Conservation (phyloP, 35 echinoderm and acorn worm species). For the Heliocidaris erythrogramma region DNA sequence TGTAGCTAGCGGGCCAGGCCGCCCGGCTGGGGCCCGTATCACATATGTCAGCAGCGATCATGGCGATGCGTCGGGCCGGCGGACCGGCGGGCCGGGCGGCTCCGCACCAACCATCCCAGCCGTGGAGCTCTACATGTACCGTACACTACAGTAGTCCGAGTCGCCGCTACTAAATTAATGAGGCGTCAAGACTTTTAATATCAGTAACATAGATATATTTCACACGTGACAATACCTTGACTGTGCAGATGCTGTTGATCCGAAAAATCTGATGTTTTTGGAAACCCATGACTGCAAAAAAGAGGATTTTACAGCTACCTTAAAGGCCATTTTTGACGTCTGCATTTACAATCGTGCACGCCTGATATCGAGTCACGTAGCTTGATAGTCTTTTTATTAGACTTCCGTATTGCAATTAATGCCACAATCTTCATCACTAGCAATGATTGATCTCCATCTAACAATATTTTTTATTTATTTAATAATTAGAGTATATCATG, state of each 20-base stretch:
- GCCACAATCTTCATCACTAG: not conserved
- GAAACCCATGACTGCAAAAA: not conserved
- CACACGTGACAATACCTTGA: not conserved
- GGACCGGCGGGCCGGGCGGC: not conserved
- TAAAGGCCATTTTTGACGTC: constrained; percentile 50
- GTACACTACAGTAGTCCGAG: no score
- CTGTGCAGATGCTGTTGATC: constrained; percentile 33
- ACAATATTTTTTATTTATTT: not conserved
- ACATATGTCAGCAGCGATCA: not conserved
- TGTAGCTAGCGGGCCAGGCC: no score
- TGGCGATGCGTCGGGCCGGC: not conserved
- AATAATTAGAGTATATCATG: not conserved
- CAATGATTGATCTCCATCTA: not conserved
- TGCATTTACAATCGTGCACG: not conserved
- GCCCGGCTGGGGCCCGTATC: no score
- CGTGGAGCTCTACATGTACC: no score
- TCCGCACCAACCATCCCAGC: not conserved
- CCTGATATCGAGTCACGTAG: not conserved
- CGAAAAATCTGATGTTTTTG: constrained; percentile 20
- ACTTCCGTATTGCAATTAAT: not conserved
- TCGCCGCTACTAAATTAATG: not conserved
- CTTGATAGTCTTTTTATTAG: not conserved
- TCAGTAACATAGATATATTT: not conserved
- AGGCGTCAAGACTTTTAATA: not conserved
- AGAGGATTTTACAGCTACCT: constrained; percentile 35